Base-by-base conservation (phyloP, 2,113 vertebrate genomes). In the Penelope pileata region DNA sequence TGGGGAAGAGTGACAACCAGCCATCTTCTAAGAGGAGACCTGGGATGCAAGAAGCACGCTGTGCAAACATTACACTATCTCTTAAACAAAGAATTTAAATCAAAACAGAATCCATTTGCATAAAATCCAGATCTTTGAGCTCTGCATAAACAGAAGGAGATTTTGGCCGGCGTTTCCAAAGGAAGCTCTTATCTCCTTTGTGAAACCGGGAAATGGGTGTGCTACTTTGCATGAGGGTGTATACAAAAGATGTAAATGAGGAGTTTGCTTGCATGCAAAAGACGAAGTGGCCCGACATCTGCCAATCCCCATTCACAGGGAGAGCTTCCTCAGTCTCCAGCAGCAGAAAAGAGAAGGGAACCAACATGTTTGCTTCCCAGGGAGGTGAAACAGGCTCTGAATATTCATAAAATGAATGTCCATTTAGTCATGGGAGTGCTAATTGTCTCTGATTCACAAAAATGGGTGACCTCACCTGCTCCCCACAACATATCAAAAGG, bases 231-330 rank as follows among this genome's bases (percentile, higher is more conserved):
- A 98, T 98, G 96, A 96, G 81, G 96, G 82, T 51, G 63, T 96
- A 96, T 96, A 98, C 96, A 98, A 93, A 96, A 97, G 96, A 98
- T 98, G 98, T 93, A 98, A 98, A 98, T 98, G 88, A 97, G 76
- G 95, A 97, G 95, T 96, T 96, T 91, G 97, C 95, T 83, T 83
- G 94, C 97, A 95, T 93, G 96, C 96, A 98, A 97, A 97, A 98
- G 95, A 96, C 90, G 90, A 90, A 97, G 93, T 38, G 1, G 70
- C 74, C 91, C 10, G 94, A 98, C 97, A 98, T 98, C 97, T 98
- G 98, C 98, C 87, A 96, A 97, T 97, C 97, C 74, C 91, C 97
- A 96, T 97, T 98, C 97, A 97, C 90, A 54, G 84, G 92, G 84
- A 93, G 93, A 95, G 95, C 27, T 91, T 94, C 94, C 68, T 16